phyloP scores from a whole-genome alignment of 2,888 invertebrate genomes.

The Ptychoptera contaminata region DNA sequence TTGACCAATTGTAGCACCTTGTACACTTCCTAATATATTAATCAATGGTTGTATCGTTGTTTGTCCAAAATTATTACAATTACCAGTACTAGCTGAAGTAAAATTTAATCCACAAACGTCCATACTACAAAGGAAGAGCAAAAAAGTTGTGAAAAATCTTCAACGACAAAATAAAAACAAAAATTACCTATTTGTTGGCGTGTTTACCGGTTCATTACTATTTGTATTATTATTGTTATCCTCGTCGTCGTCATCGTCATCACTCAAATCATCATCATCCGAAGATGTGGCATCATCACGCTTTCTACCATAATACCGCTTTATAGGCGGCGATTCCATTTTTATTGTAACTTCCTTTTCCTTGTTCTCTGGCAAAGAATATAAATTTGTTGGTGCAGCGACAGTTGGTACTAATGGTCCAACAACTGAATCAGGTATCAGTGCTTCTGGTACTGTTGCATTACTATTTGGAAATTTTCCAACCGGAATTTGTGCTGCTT shows the following conservation, averaged over 20 bases:
- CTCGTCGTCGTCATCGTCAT: slow-evolving; percentile 20
- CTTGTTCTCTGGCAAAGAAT: slow-evolving; percentile 15
- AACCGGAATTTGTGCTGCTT: slow-evolving; percentile 1
- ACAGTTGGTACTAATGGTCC: slow-evolving; percentile 7
- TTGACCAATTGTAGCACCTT: too few species aligned
- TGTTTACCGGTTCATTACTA: not conserved
- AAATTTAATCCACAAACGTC: not conserved
- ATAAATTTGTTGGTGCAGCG: slow-evolving; percentile 9
- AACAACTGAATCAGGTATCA: slow-evolving; percentile 11
- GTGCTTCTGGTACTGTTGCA: slow-evolving; percentile 6
- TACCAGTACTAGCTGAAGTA: too few species aligned
- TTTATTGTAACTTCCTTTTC: slow-evolving; percentile 11
- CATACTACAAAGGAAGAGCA: not conserved
- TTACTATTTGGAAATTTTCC: not conserved
- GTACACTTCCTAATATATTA: too few species aligned
- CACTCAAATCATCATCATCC: slow-evolving; percentile 23
- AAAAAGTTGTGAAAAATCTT: not conserved
- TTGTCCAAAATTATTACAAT: too few species aligned
- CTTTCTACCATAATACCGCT: slow-evolving; percentile 41
- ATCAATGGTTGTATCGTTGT: too few species aligned
- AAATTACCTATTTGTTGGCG: too few species aligned
- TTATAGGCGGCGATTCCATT: slow-evolving; percentile 22
- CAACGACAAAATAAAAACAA: not conserved
- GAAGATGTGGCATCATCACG: slow-evolving; percentile 38
- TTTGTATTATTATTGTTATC: slow-evolving; percentile 15